Base-by-base conservation (phyloP, 2,888 invertebrate genomes). In the Netelia melanura region DNA sequence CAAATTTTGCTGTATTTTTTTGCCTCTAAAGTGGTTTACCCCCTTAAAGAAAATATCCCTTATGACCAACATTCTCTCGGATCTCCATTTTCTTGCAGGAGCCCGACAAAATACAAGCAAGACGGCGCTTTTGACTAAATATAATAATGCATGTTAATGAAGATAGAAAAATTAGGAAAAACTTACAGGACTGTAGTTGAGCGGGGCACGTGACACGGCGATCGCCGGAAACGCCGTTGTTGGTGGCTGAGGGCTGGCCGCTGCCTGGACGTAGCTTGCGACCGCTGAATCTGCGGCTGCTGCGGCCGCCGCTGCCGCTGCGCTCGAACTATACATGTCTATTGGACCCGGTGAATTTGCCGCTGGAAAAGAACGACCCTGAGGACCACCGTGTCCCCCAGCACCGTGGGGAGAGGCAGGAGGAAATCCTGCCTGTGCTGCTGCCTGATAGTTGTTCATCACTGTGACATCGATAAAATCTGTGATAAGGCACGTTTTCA, bases 361-460 rank as follows among this genome's bases (percentile, higher is more conserved):
- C 75, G 98, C 96, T 81, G 98, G 98, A 95, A 98, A 98, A 75
- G 97, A 97, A 90, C 97, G 96, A 90, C 96, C 95, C 81, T 96
- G 94, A 89, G 94, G 94, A 90, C 94, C 92, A 65, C 93, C 93
- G 93, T 95, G 92, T 88, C 94, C 92, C 88, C 94, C 93, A 94
- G 96, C 96, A 81, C 95, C 96, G 93, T 97, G 97, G 87, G 97
- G 97, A 87, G 97, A 97, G 89, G 97, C 97, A 86, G 97, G 97
- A 86, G 97, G 97, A 87, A 96, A 96, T 88, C 97, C 97, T 89
- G 96, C 96, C 87, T 95, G 96, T 87, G 96, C 96, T 89, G 96
- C 96, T 81, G 97, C 97, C 94, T 97, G 97, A 95, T 98, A 98
- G 96, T 98, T 98, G 96, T 98, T 98, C 97, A 98, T 98, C 95